Evolutionary conservation across 2,888 invertebrate species (phyloP).

Genomic region (Nymphalis c-album): DNA sequence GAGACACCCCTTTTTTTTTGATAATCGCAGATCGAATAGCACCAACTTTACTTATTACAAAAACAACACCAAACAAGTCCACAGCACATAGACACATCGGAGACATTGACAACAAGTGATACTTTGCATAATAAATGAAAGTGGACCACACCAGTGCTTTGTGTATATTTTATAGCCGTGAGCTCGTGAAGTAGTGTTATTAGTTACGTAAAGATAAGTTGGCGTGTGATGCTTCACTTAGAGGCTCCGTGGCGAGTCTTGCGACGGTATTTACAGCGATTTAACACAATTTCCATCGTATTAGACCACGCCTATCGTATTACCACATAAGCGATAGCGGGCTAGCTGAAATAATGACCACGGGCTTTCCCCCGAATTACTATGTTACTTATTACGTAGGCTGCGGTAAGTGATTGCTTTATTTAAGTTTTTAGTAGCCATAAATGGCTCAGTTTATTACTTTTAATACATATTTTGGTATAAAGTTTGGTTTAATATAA

Average conservation of each 20-base stretch:
- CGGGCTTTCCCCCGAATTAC: slow-evolving; percentile 33
- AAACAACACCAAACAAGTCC: no score
- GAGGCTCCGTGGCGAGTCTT: neutral
- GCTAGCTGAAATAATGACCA: slow-evolving; percentile 11
- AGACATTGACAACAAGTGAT: slow-evolving; percentile 1
- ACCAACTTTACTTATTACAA: no score
- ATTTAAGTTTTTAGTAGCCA: slow-evolving; percentile 28
- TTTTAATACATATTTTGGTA: slow-evolving; percentile 17
- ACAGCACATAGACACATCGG: neutral
- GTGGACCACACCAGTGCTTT: neutral
- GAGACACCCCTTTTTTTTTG: no score
- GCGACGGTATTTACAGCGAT: slow-evolving; percentile 18
- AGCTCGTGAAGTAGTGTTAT: slow-evolving; percentile 8
- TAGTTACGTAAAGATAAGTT: slow-evolving; percentile 15
- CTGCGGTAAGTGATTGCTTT: slow-evolving; percentile 31
- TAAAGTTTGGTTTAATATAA: no score
- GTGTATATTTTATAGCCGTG: slow-evolving; percentile 14
- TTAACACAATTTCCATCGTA: slow-evolving; percentile 26
- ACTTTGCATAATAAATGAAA: slow-evolving; percentile 15
- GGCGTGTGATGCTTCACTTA: slow-evolving; percentile 25
- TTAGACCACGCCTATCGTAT: slow-evolving; percentile 12
- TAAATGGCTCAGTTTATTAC: slow-evolving; percentile 19
- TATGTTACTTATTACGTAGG: slow-evolving; percentile 26
- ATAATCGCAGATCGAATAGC: no score
- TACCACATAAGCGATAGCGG: neutral